Evolutionary conservation across 2,797 vertebrate species (phyloP), one percentile per base, ranked within the genome.

Genomic region (Craterocephalus amniculus): DNA sequence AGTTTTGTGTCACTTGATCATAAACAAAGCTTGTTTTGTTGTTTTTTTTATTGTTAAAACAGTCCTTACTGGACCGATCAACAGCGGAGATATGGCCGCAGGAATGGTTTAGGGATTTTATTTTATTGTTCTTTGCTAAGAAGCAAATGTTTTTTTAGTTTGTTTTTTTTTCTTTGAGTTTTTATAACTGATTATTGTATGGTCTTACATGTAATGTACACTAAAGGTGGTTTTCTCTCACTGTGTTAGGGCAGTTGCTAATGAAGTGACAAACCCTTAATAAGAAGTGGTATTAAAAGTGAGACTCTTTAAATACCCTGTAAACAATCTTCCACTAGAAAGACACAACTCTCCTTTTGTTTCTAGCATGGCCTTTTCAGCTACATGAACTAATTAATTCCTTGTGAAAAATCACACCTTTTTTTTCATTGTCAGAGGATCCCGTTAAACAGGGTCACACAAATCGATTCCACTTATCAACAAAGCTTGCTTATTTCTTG

Each of bases 331-430:
- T 27, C 26, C 38, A 24, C 61, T 55, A 67, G 55, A 34, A 74
- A 74, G 79, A 68, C 32, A 55, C 22, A 32, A 49, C 52, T 77
- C 63, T 74, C 63, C 40, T 70, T 61, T 58, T 27, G 59, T 59
- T 29, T 52, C 54, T 16, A 69, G 59, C 64, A 57, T 48, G 60
- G 67, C 66, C 72, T 57, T 63, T 51, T 83, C 52, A 67, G 82
- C 69, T 70, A 68, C 81, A 73, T 56, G 69, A 72, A 73, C 58
- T 87, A 86, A 88, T 88, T 85, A 81, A 83, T 83, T 88, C 69
- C 73, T 84, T 66, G 75, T 70, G 69, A n/a, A 85, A 78, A 61
- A 74, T 74, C 72, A 68, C 77, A 71, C 71, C 51, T 80, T 86
- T 82, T 32, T 81, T 80, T 83, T 88, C 81, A 73, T 65, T 63